Conservation (phyloP, 2,888 invertebrate species). For the Morpho achilles region DNA sequence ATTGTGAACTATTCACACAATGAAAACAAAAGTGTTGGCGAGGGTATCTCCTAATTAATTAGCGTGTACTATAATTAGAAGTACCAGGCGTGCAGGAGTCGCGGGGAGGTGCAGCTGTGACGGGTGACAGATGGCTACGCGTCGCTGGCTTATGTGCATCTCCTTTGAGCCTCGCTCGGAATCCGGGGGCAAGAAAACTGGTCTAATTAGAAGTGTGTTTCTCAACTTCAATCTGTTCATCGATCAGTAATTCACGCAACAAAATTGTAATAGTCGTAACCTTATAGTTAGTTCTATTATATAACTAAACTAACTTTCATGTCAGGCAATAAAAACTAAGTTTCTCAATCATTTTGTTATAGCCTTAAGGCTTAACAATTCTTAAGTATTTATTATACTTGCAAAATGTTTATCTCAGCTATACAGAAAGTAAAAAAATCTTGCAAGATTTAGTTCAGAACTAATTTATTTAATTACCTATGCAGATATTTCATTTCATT, state of each 20-base stretch:
- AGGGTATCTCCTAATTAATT: constrained; percentile 57
- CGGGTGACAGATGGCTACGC: constrained; percentile 72
- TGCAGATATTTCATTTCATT: too few species aligned
- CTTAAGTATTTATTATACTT: too few species aligned
- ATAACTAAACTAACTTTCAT: too few species aligned
- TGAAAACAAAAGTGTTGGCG: constrained; percentile 33
- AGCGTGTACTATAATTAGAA: constrained; percentile 62
- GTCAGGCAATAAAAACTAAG: too few species aligned
- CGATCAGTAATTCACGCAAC: constrained; percentile 25
- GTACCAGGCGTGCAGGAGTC: constrained; percentile 42
- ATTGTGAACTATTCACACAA: constrained; percentile 31
- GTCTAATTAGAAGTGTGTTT: constrained; percentile 67
- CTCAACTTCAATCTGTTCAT: constrained; percentile 46
- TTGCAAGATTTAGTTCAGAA: too few species aligned
- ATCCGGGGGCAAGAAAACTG: constrained; percentile 48
- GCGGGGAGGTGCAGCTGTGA: constrained; percentile 55
- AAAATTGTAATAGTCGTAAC: background rate
- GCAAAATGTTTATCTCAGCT: too few species aligned
- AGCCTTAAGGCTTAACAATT: too few species aligned
- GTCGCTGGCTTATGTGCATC: constrained; percentile 54
- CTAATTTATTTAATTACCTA: too few species aligned
- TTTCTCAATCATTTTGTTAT: too few species aligned
- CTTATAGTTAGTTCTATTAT: too few species aligned
- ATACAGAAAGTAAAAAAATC: too few species aligned
- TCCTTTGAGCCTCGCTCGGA: constrained; percentile 54